Evolutionary conservation across 2,888 invertebrate species (phyloP), one percentile per base, ranked within the genome.

Genomic region (Cepaea hortensis): DNA sequence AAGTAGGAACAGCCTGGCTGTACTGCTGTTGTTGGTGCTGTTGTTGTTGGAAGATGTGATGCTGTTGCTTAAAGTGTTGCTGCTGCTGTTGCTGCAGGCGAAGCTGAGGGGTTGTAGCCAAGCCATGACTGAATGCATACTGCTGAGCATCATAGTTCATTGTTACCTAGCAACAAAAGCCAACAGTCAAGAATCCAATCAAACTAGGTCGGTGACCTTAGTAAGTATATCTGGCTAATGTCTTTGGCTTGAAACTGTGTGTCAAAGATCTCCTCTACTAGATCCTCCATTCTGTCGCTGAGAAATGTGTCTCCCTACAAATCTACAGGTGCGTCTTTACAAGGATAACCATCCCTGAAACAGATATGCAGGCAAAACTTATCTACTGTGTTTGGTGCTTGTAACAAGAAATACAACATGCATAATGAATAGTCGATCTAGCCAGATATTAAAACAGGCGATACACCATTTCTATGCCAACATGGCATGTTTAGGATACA

Each of bases 121-220:
- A 55, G 75, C 89, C 89, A 85, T 88, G 81, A 87, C 87, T 85
- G 82, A 88, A 88, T 76, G 87, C 83, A 81, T 89, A 89, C 68
- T 89, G 87, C 72, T 87, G 88, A 85, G 83, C 83, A 68, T 89
- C 89, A 89, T 89, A 87, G 89, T 89, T 89, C 89, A 89, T 89
- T 85, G 85, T 89, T 85, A 86, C 82, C 79, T 70, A 23, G 68
- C 68, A 85, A n/a, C 65, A 68, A 3, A n/a, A 75, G 65, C 4
- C 50, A 65, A 35, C 46, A 46, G 62, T 7, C 68, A 77, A 50
- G 11, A 65, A 13, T 46, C 6, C 77, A 85, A 55, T 70, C 13
- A 77, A 68, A 55, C 68, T 85, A 85, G 68, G 85, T 85, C 18
- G 79, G 85, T 4, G 85, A 55, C 70, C 68, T 23, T 23, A 85